Evolutionary conservation across 92 coral and sea anemone species (phyloP).

Genomic region (Epizoanthus stellaris): DNA sequence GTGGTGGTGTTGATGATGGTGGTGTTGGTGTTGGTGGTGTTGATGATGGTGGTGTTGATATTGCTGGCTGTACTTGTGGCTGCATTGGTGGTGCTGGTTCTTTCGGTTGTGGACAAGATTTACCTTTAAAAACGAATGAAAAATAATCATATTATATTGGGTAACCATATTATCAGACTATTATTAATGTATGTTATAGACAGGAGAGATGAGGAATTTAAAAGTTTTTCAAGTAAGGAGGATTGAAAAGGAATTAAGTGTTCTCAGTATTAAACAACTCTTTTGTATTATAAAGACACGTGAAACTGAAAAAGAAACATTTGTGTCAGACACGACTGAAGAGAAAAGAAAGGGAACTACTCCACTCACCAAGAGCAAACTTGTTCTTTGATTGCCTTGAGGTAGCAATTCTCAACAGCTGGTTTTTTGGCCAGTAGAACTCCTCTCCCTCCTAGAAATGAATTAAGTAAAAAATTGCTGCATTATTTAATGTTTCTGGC

Average conservation of each 20-base stretch:
- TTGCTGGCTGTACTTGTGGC: background rate
- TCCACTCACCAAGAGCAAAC: slow-evolving; percentile 1
- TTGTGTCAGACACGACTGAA: background rate
- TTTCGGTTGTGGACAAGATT: background rate
- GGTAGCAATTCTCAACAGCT: background rate
- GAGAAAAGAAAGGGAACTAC: background rate
- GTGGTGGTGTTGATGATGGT: no score
- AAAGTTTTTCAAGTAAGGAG: no score
- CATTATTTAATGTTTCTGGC: background rate
- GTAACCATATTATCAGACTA: no score
- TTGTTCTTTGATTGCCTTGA: background rate
- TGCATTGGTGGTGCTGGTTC: background rate
- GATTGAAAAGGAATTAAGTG: no score
- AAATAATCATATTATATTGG: no score
- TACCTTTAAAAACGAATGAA: background rate
- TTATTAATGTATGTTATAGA: no score
- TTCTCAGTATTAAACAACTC: no score
- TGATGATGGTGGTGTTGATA: no score
- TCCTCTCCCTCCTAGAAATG: slow-evolving; percentile 3
- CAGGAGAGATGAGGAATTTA: no score
- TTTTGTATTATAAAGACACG: no score
- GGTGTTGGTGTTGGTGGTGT: no score
- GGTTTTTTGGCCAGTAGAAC: background rate
- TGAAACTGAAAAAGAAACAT: no score
- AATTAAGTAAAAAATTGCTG: background rate